A percentile compares a stretch with the other conserved stretches of the same genome.
phyloP scores from a whole-genome alignment of 2,113 vertebrate genomes.

The Plestiodon gilberti region DNA sequence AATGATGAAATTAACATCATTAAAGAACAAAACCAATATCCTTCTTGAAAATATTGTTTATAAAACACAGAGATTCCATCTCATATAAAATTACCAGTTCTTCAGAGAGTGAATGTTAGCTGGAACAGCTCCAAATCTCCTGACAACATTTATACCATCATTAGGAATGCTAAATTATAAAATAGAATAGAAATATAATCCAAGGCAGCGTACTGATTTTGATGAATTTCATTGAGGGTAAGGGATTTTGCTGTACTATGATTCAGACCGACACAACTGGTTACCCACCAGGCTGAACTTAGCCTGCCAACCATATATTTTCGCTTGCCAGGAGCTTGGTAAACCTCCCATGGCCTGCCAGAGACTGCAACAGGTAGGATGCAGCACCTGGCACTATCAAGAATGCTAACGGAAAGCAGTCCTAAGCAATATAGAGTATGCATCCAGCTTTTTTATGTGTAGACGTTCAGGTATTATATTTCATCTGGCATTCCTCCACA shows the following conservation, averaged over 20 bases:
- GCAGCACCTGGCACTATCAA: neutral
- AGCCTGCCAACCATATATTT: neutral
- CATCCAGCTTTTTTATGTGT: too few relatives aligned
- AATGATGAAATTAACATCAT: conserved; percentile 36
- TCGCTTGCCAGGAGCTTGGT: neutral
- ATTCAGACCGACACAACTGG: neutral
- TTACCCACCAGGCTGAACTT: neutral
- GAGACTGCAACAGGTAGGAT: neutral
- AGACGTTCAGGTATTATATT: too few relatives aligned
- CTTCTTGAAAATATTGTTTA: conserved; percentile 44
- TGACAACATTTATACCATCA: conserved; percentile 9
- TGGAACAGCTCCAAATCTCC: conserved; percentile 23
- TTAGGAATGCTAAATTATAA: conserved; percentile 2
- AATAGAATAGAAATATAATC: neutral
- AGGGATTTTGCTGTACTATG: neutral
- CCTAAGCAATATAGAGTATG: too few relatives aligned
- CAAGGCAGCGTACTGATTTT: neutral
- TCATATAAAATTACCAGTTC: conserved; percentile 11
- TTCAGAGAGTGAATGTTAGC: conserved; percentile 13
- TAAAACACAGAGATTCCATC: conserved; percentile 38
- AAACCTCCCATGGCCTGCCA: neutral
- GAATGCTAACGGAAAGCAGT: too few relatives aligned
- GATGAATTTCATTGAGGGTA: too few relatives aligned
- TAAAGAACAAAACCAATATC: conserved; percentile 29
- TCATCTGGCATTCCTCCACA: too few relatives aligned